Evolutionary conservation across 2,113 vertebrate genomes (phyloP), one percentile per base, ranked within the genome.

Genomic region (Halichoerus grypus): DNA sequence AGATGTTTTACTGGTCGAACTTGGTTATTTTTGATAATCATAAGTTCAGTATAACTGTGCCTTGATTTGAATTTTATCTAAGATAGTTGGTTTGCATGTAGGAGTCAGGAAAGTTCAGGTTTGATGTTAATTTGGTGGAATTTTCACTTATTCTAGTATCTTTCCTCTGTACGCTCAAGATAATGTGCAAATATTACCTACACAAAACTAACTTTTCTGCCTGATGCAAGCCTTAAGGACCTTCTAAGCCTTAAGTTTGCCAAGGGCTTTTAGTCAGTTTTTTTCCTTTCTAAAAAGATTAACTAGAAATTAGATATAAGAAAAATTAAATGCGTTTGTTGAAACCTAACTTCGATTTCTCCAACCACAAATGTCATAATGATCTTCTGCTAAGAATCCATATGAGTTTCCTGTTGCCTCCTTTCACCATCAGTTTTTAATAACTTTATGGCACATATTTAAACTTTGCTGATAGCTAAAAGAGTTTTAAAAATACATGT

Each of bases 301-400:
- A 96, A 67, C 16, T 80, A 93, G 33, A 92, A 97, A 92, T 90
- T 87, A 72, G 67, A 76, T 82, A 33, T 84, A 82, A 85, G 46
- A 16, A 65, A 91, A 95, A 93, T 26, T 49, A 96, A 94, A 74
- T 74, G n/a, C 26, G 55, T 53, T 92, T 85, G 51, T 86, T 95
- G 61, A 86, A 86, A 82, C 15, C 76, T 82, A 85, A 51, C 53
- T 90, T 96, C 51, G 5, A 86, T 49, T 94, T 74, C 21, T 94
- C 22, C 42, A 90, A 39, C 69, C 65, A 57, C 49, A 95, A 39
- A 86, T 94, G n/a, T 53, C 33, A 86, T 80, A 74, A 88, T 76
- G 22, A 92, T 94, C 26, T 57, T 95, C 8, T 86, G 6, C 33
- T 93, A 53, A n/a, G 67, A 96, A 95, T 93, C 63, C 93, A 53